phyloP scores from a whole-genome alignment of 2,113 vertebrate species.

The Catharus fuscescens region DNA sequence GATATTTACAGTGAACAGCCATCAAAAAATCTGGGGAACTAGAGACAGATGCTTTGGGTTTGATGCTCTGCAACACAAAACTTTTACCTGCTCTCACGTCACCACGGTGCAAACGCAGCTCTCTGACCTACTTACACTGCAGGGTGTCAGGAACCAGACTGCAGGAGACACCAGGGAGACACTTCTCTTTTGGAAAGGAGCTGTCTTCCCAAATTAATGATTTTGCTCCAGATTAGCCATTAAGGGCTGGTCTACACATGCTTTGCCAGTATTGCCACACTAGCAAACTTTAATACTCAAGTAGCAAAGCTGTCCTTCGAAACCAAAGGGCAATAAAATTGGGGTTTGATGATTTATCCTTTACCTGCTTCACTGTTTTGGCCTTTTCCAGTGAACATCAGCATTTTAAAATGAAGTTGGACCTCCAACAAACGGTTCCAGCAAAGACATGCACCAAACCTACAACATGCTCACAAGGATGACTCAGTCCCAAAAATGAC shows the following conservation, averaged over 20 bases:
- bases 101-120: fast-evolving
- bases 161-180: neutral
- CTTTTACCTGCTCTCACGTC: neutral
- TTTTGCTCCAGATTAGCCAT: neutral
- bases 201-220: neutral
- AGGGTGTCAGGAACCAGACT: neutral
- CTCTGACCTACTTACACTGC: neutral
- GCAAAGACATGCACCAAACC: neutral
- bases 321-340: neutral
- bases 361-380: neutral
- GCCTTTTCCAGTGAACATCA: neutral
- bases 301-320: neutral
- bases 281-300: neutral
- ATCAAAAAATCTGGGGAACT: neutral
- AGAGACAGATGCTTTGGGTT: neutral
- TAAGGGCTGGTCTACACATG: neutral
- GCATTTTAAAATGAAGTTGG: neutral
- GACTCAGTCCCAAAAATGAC: neutral
- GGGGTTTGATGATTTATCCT: neutral
- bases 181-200: neutral
- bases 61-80: neutral
- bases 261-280: neutral
- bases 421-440: neutral
- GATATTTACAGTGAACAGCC: neutral
- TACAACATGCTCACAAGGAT: neutral